phyloP scores from a whole-genome alignment of 1,140 invertebrate species.

The Apis laboriosa region DNA sequence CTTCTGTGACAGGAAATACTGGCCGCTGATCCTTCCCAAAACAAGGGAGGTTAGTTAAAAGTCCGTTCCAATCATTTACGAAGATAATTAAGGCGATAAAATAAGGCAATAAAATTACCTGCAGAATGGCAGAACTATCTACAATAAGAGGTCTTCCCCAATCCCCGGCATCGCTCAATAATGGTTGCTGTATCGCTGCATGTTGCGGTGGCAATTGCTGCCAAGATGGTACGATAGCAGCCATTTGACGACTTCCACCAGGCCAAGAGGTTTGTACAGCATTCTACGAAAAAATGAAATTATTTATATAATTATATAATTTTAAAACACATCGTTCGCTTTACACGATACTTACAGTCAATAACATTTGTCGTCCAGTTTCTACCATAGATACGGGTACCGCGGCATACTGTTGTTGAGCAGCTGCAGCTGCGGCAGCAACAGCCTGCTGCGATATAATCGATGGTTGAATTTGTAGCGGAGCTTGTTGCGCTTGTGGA shows the following conservation, averaged over 20 bases:
- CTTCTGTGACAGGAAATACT: slow-evolving; percentile 85
- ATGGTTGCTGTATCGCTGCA: slow-evolving; percentile 87
- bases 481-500: slow-evolving; percentile 78
- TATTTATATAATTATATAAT: neutral
- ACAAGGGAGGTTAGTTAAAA: slow-evolving; percentile 69
- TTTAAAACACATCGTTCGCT: too few relatives aligned
- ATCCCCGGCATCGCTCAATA: slow-evolving; percentile 86
- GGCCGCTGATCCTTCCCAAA: slow-evolving; percentile 83
- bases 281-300: slow-evolving; percentile 79
- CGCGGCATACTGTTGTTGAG: slow-evolving; percentile 90
- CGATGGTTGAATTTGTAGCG: slow-evolving; percentile 86
- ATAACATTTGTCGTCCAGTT: slow-evolving; percentile 85
- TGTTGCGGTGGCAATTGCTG: slow-evolving; percentile 89
- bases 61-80: too few relatives aligned
- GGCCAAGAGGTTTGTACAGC: slow-evolving; percentile 92
- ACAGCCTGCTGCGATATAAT: slow-evolving; percentile 86
- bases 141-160: slow-evolving; percentile 91
- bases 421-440: slow-evolving; percentile 80
- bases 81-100: neutral
- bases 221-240: slow-evolving; percentile 94
- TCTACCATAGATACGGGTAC: slow-evolving; percentile 95
- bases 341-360: slow-evolving; percentile 80
- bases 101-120: slow-evolving; percentile 78
- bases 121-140: slow-evolving; percentile 88
- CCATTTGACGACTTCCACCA: slow-evolving; percentile 88